A percentile compares a stretch with the other conserved stretches of the same genome.
Evolutionary conservation across 2,797 vertebrate genomes (phyloP).

Genomic region (Falco peregrinus): DNA sequence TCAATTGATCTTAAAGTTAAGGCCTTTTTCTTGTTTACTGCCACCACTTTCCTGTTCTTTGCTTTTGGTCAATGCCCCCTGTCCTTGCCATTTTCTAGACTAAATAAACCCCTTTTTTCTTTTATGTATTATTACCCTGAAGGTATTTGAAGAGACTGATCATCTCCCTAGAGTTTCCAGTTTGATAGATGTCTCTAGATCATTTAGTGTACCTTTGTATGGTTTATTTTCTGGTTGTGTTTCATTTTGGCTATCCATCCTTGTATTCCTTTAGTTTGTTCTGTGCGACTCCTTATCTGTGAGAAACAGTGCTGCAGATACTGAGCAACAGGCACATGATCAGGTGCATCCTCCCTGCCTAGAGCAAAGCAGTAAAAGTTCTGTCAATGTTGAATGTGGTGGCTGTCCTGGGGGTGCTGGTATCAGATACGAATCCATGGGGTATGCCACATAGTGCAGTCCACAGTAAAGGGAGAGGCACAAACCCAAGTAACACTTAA

Average conservation of each 20-base stretch:
- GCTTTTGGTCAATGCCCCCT: constrained; percentile 27
- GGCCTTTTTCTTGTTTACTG: constrained; percentile 63
- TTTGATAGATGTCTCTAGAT: constrained; percentile 13
- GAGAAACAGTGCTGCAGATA: background rate
- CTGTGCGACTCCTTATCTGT: background rate
- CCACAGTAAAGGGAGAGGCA: background rate
- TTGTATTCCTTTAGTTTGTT: background rate
- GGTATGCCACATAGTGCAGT: background rate
- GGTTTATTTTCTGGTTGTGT: constrained; percentile 3
- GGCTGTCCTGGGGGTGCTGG: background rate
- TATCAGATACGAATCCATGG: background rate
- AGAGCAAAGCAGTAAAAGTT: background rate
- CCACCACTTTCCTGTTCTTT: constrained; percentile 27
- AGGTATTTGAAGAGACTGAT: constrained; percentile 54
- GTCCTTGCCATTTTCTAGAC: constrained; percentile 25
- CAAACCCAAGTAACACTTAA: background rate
- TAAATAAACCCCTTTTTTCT: constrained; percentile 63
- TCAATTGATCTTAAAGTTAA: constrained; percentile 54
- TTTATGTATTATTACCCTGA: constrained; percentile 46
- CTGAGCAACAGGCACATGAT: background rate
- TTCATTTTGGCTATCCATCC: background rate
- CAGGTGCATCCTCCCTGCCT: background rate
- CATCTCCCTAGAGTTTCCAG: background rate
- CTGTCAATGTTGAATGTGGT: background rate
- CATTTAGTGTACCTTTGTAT: background rate